Evolutionary conservation across 1,140 invertebrate species (phyloP), one percentile per base, ranked within the genome.

Genomic region (Campoletis sonorensis): DNA sequence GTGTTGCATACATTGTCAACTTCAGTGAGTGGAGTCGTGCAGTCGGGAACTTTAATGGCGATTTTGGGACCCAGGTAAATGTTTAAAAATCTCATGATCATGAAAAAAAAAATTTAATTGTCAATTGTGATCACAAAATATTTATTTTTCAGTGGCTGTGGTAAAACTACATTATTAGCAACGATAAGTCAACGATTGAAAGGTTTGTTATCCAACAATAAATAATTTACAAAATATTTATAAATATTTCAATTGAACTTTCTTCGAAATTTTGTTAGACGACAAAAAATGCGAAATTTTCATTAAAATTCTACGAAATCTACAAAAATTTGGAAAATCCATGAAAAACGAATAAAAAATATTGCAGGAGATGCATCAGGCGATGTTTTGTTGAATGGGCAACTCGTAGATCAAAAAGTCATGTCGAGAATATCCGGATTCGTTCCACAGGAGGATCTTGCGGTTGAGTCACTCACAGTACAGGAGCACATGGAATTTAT

Each of bases 401-500:
- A 93, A 76, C 83, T 92, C 40, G 93, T 95, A 33, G 92, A 93
- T 27, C 92, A 93, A 80, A 89, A 94, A 83, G 90, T 94, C 10
- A 94, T 96, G 90, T 92, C 94, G 72, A 93, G 93, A 86, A 94
- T 96, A 83, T 96, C 95, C 21, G 95, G 94, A 78, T 96, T 96
- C 89, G 93, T 96, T 61, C 95, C 95, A 4, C 96, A 96, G 88
- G 92, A 94, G 78, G 95, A 96, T 87, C 89, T 96, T 83, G 93
- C 94, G 73, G 91, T 95, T 37, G 94, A 95, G 82, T 93, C 94
- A 10, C 91, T 96, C 72, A 95, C 94, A 3, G 94, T 95, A 26
- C 90, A 92, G 78, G 95, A 96, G 88, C 95, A 96, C 87, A 93
- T 96, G 90, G 93, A 94, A 85, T 96, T 96, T 85, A 96, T 96